Percentiles rank a stretch among this genome's conserved stretches.
Evolutionary conservation across 2,113 vertebrate species (phyloP).

Genomic region (Oplegnathus fasciatus): DNA sequence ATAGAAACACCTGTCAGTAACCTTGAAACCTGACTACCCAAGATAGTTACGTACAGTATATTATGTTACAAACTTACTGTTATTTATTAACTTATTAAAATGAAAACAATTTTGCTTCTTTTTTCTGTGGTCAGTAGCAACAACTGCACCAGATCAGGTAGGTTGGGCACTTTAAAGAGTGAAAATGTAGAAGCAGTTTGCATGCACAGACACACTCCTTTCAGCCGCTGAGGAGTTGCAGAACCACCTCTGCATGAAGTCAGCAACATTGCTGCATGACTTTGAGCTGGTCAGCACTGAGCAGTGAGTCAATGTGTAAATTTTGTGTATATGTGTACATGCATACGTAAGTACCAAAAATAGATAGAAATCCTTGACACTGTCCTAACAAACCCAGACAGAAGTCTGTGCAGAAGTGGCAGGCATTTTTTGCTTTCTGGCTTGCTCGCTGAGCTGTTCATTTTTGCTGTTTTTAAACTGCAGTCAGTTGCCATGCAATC

Average conservation of each 20-base stretch:
- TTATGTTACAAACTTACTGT: slow-evolving; percentile 6
- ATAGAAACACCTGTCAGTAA: neutral
- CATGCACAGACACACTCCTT: slow-evolving; percentile 53
- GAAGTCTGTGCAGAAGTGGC: neutral
- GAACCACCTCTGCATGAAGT: slow-evolving; percentile 73
- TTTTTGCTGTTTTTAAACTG: slow-evolving; percentile 31
- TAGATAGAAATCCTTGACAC: neutral
- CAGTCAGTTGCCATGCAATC: slow-evolving; percentile 48
- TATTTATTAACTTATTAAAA: slow-evolving; percentile 5
- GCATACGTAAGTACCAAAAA: neutral
- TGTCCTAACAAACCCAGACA: neutral
- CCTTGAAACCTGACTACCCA: too few relatives aligned
- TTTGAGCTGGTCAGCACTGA: slow-evolving; percentile 35
- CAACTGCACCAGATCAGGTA: slow-evolving; percentile 90
- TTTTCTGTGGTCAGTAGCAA: slow-evolving; percentile 88
- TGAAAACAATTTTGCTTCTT: slow-evolving; percentile 45
- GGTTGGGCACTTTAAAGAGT: slow-evolving; percentile 57
- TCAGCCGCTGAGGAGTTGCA: slow-evolving; percentile 21
- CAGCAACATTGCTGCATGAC: slow-evolving; percentile 68
- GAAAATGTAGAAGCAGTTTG: slow-evolving; percentile 39
- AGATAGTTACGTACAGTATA: neutral
- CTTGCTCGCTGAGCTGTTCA: slow-evolving; percentile 49
- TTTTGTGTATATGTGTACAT: slow-evolving; percentile 9
- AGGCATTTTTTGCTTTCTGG: slow-evolving; percentile 36
- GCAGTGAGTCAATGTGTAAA: slow-evolving; percentile 7